A percentile compares a stretch with the other conserved stretches of the same genome.
Conservation (phyloP, 2,888 invertebrate genomes). For the Rhorus exstirpatorius region DNA sequence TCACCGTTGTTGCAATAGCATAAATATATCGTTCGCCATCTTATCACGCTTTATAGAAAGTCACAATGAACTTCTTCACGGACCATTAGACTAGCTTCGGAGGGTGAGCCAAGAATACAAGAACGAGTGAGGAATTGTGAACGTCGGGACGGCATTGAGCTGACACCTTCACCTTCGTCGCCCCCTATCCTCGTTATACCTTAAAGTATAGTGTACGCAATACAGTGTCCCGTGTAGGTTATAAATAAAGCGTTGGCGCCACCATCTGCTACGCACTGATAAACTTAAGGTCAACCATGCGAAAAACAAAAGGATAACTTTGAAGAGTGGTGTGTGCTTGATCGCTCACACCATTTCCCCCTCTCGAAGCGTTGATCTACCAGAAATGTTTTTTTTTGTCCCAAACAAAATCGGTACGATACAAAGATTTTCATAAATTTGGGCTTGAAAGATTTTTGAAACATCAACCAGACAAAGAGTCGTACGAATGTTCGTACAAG, state of each 20-base stretch:
- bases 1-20: neutral
- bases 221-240: conserved; percentile 69
- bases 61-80: conserved; percentile 60
- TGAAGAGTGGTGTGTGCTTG: conserved; percentile 54
- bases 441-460: neutral
- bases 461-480: neutral
- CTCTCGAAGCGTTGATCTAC: neutral
- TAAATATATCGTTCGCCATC: neutral
- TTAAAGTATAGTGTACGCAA: conserved; percentile 56
- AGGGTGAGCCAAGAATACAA: conserved; percentile 33
- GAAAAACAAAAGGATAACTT: conserved; percentile 82
- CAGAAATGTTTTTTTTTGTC: neutral
- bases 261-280: conserved; percentile 82
- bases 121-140: conserved; percentile 34
- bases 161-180: conserved; percentile 10
- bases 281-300: conserved; percentile 81
- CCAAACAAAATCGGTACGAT: too few relatives aligned
- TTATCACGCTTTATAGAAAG: conserved; percentile 35
- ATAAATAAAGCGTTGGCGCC: conserved; percentile 80
- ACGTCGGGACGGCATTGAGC: conserved; percentile 19
- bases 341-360: neutral
- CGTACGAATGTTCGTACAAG: too few relatives aligned
- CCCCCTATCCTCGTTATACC: conserved; percentile 40
- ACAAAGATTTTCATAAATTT: neutral
- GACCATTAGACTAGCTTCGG: conserved; percentile 66